Evolutionary conservation across 2,888 invertebrate species (phyloP), one percentile per base, ranked within the genome.

Genomic region (Therioaphis trifolii): DNA sequence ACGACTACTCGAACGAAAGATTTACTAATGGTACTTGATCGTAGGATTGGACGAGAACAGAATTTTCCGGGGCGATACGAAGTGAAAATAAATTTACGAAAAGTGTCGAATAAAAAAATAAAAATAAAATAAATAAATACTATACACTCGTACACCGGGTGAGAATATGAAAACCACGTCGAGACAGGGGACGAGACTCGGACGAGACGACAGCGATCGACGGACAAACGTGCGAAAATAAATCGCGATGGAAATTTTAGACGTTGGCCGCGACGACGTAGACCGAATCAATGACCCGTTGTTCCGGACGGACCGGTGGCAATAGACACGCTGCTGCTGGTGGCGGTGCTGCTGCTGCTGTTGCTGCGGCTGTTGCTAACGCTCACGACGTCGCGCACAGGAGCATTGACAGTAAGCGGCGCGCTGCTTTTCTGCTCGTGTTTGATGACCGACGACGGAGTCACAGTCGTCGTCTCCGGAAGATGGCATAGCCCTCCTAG

Each of bases 301-400:
- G 82, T 72, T 63, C 74, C 82, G 82, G 72, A 82, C 82, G 72
- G 72, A 82, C 82, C 80, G 80, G 27, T 61, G 72, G 74, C 82
- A 40, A 77, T 55, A 61, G 35, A 35, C 35, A 35, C 35, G 35
- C 55, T 18, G 55, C 55, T 21, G 55, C 55, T 55, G 55, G 18
- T n/a, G 55, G 15, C 18, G 63, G 15, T 63, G 1, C 24, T 55
- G 55, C 35, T 35, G 35, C 35, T 35, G 15, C 24, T 24, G 27
- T 15, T 63, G 14, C 29, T 27, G 35, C 35, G 3, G 15, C 24
- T 24, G 27, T 15, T 63, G 14, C 29, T 27, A n/a, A 29, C 29
- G 63, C 29, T 63, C 63, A 40, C 11, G n/a, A 24, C 49, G 27
- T 24, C 46, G 72, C 68, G 55, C 78, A 63, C 82, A 74, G 61